These are phyloP conservation scores for Cariama cristata DNA, from an alignment of 2,113 vertebrate genomes.

Conservation along the genomic window DNA sequence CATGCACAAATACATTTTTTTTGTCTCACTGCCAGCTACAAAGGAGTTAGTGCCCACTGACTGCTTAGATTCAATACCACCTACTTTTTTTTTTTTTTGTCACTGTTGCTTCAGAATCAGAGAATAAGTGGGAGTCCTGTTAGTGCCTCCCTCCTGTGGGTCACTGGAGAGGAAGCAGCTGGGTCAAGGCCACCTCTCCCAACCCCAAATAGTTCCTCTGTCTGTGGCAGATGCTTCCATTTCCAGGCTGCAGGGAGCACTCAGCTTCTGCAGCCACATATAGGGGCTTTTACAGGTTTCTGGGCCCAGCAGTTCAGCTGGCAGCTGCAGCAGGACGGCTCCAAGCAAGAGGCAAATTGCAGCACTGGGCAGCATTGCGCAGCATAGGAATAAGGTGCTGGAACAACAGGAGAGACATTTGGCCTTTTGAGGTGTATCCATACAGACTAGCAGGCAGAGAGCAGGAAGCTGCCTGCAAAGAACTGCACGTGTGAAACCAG, in stretches of 20 bases:
- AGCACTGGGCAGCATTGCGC: neutral
- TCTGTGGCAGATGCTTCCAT: neutral
- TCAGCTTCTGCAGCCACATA: neutral
- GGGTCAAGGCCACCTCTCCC: neutral
- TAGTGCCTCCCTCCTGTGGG: neutral
- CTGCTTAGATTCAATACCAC: neutral
- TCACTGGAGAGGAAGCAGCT: neutral
- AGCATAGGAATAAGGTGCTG: neutral
- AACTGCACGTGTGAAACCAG: neutral
- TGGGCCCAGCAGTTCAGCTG: neutral
- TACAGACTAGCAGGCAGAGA: neutral
- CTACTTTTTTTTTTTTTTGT: neutral
- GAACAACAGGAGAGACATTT: neutral
- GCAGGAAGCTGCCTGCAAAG: neutral
- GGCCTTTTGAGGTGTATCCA: neutral
- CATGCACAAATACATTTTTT: neutral
- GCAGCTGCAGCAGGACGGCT: neutral
- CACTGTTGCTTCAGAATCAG: neutral
- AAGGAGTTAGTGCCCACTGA: neutral
- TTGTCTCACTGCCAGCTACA: neutral
- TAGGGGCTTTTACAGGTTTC: neutral
- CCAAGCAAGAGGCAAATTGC: neutral
- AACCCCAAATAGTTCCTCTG: neutral
- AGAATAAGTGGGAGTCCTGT: neutral
- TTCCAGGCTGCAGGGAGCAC: neutral